A percentile compares a stretch with the other conserved stretches of the same genome.
Conservation (phyloP, 2,113 vertebrate species). For the Tetrao urogallus region DNA sequence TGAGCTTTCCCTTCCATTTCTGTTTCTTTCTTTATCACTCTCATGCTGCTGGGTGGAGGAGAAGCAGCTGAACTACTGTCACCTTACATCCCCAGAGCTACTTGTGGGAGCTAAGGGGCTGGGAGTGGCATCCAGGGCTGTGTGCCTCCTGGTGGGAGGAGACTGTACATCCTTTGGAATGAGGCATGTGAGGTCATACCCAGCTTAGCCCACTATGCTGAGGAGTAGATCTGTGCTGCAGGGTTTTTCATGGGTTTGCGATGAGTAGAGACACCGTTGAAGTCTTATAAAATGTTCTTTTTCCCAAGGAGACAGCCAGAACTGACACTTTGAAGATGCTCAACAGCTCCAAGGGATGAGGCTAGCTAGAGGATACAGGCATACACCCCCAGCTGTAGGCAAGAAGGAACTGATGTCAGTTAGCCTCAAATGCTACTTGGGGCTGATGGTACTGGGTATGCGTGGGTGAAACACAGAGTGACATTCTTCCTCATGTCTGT, state of each 20-base stretch:
- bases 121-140: background rate
- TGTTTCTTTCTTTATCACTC: background rate
- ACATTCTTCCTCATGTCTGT: rapidly evolving
- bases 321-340: background rate
- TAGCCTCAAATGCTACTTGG: background rate
- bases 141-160: rapidly evolving
- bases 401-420: background rate
- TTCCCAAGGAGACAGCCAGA: background rate
- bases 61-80: background rate
- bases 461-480: background rate
- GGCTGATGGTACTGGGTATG: background rate
- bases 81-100: rapidly evolving
- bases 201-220: rapidly evolving
- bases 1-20: background rate
- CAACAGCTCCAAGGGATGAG: background rate
- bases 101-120: rapidly evolving
- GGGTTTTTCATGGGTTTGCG: background rate
- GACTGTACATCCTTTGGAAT: rapidly evolving
- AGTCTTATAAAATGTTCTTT: background rate
- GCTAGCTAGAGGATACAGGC: background rate
- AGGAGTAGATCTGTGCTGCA: background rate
- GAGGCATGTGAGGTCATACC: background rate
- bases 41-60: rapidly evolving
- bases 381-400: background rate
- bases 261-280: background rate